These are phyloP conservation scores for Sorex araneus DNA, from an alignment of 2,113 vertebrate genomes.

Conservation along the genomic window DNA sequence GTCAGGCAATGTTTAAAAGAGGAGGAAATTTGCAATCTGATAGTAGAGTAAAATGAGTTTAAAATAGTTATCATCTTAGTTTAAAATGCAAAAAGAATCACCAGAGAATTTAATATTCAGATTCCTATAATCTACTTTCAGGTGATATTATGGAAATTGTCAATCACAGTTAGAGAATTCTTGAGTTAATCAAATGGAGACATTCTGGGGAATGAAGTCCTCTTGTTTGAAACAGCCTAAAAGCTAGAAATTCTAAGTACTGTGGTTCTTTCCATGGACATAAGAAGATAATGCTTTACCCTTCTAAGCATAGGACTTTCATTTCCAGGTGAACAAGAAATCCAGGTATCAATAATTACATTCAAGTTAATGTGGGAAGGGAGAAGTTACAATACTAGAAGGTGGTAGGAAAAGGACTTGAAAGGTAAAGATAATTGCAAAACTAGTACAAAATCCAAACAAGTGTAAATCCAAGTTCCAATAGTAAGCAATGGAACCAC, in stretches of 20 bases:
- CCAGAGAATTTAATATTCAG: not conserved
- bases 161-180: not conserved
- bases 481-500: not conserved
- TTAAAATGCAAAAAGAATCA: no score
- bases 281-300: not conserved
- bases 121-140: not conserved
- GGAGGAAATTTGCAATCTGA: not conserved
- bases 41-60: not conserved
- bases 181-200: not conserved
- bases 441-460: not conserved
- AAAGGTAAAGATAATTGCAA: not conserved
- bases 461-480: not conserved
- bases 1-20: not conserved
- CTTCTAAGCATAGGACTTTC: not conserved
- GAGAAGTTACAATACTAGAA: no score
- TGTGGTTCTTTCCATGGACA: not conserved
- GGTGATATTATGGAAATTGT: not conserved
- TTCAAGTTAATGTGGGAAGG: not conserved
- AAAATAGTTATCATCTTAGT: not conserved
- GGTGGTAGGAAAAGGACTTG: not conserved
- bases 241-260: not conserved
- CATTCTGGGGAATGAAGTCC: not conserved
- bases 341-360: not conserved
- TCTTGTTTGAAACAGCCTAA: not conserved
- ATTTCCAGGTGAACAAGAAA: not conserved